A percentile compares a stretch with the other conserved stretches of the same genome.
Conservation (phyloP, 2,797 vertebrate genomes). For the Sebastes nivosus region DNA sequence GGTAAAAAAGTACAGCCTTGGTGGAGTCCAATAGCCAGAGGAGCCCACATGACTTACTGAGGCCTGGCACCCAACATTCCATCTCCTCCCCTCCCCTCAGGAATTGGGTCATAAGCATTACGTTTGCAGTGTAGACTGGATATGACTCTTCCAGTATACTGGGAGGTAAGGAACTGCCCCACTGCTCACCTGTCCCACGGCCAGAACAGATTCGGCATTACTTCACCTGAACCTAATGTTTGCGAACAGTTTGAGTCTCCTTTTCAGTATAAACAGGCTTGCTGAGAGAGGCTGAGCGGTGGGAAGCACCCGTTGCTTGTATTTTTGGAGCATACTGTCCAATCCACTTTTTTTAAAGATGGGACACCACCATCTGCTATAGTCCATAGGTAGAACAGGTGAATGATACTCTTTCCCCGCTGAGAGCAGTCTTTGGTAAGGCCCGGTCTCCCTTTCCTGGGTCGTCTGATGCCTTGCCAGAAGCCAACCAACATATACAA, state of each 20-base stretch:
- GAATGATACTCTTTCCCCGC: neutral
- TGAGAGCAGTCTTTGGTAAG: constrained; percentile 1
- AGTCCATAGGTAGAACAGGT: neutral
- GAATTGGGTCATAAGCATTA: neutral
- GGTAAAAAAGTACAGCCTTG: neutral
- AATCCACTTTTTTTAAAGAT: neutral
- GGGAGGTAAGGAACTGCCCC: neutral
- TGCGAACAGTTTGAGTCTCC: neutral
- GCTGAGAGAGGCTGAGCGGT: neutral
- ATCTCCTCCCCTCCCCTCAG: neutral
- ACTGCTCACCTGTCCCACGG: neutral
- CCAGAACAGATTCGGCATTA: neutral
- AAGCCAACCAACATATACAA: neutral
- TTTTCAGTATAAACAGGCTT: neutral
- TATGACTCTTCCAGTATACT: neutral
- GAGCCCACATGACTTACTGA: neutral
- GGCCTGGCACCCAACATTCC: neutral
- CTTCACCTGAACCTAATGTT: neutral
- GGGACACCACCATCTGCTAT: neutral
- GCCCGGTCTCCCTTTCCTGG: neutral
- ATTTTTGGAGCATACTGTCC: neutral
- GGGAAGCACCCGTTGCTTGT: neutral
- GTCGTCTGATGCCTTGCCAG: constrained; percentile 1
- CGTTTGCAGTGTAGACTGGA: neutral
- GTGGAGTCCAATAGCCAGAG: neutral